phyloP scores from a whole-genome alignment of 2,113 vertebrate genomes.

The Synchiropus splendidus region DNA sequence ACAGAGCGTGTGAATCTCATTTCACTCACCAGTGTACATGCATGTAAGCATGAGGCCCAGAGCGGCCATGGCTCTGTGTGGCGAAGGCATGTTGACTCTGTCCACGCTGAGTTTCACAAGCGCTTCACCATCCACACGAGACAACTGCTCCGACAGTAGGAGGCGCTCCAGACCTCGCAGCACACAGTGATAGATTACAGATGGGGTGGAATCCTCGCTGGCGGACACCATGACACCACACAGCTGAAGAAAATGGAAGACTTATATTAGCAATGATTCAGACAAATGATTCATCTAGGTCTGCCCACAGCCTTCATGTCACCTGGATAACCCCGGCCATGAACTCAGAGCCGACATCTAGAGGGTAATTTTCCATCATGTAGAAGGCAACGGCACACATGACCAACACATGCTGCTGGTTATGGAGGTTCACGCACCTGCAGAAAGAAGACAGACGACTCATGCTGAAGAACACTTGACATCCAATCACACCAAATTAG shows the following conservation, averaged over 20 bases:
- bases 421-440: conserved; percentile 89
- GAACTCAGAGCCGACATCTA: conserved; percentile 91
- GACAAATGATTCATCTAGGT: too few species aligned
- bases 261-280: too few species aligned
- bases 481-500: too few species aligned
- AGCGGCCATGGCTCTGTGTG: conserved; percentile 93
- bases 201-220: conserved; percentile 87
- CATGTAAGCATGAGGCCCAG: conserved; percentile 97
- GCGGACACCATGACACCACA: conserved; percentile 91
- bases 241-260: conserved; percentile 61
- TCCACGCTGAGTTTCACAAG: conserved; percentile 95
- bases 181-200: conserved; percentile 88
- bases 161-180: conserved; percentile 91
- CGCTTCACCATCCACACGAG: conserved; percentile 82
- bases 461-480: too few species aligned
- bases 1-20: background rate
- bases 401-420: conserved; percentile 93
- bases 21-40: conserved; percentile 91
- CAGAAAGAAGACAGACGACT: conserved; percentile 29
- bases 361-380: conserved; percentile 95
- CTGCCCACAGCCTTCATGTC: too few species aligned
- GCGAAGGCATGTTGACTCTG: conserved; percentile 89
- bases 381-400: conserved; percentile 97
- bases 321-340: conserved; percentile 92
- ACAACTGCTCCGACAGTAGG: conserved; percentile 90